Evolutionary conservation across 2,113 vertebrate species (phyloP).

Genomic region (Rattus rattus): DNA sequence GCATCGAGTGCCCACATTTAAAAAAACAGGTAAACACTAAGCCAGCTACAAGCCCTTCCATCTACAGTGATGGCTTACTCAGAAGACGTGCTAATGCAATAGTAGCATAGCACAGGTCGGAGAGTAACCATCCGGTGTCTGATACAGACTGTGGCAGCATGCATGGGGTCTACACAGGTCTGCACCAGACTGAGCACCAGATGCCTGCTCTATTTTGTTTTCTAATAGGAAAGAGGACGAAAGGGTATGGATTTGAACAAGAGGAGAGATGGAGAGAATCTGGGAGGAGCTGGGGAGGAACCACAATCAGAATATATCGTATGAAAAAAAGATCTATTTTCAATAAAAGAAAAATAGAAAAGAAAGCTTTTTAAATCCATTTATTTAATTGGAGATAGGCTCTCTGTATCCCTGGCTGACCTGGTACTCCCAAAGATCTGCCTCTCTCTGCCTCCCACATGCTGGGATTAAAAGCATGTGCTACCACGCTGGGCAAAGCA

Average conservation of each 20-base stretch:
- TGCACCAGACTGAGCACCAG: background rate
- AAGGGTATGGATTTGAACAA: background rate
- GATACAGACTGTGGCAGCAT: too few relatives aligned
- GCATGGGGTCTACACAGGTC: background rate
- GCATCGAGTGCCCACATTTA: background rate
- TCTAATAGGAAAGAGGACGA: background rate
- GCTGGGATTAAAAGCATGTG: too few relatives aligned
- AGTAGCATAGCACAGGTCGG: background rate
- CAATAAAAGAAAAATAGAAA: background rate
- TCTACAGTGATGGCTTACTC: background rate
- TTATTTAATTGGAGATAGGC: background rate
- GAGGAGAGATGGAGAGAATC: too few relatives aligned
- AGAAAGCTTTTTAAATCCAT: background rate
- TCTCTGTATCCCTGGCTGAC: too few relatives aligned
- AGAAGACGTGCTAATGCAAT: background rate
- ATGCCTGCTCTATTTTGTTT: background rate
- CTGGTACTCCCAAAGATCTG: too few relatives aligned
- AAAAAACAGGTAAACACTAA: background rate
- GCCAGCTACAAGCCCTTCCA: background rate
- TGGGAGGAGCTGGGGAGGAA: too few relatives aligned
- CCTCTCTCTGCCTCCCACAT: too few relatives aligned
- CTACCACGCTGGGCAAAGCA: background rate
- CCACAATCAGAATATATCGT: background rate
- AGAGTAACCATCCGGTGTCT: background rate
- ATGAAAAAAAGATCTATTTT: background rate